Percentiles rank a stretch among this genome's conserved stretches.
Conservation (phyloP, 1,140 invertebrate genomes). For the Asbolus verrucosus region DNA sequence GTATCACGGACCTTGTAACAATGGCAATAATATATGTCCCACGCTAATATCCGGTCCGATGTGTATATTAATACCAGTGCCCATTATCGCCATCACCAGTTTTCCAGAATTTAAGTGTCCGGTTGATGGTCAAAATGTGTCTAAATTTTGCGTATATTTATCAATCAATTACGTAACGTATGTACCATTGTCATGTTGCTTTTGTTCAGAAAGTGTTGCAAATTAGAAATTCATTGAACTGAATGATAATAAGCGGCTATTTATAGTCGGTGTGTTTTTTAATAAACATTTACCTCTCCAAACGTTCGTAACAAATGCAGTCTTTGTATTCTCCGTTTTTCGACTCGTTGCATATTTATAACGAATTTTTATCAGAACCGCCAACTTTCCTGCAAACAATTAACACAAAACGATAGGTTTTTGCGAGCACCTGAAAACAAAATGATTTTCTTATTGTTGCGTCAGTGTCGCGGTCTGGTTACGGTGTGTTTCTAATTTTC, state of each 20-base stretch:
- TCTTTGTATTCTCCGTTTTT: too few relatives aligned
- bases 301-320: too few relatives aligned
- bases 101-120: too few relatives aligned
- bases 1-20: neutral
- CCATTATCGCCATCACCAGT: too few relatives aligned
- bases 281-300: too few relatives aligned
- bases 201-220: conserved; percentile 32
- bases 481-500: conserved; percentile 45
- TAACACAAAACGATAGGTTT: conserved; percentile 9
- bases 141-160: too few relatives aligned
- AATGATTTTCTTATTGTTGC: conserved; percentile 29
- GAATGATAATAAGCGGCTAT: conserved; percentile 12
- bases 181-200: conserved; percentile 11
- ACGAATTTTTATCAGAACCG: conserved; percentile 1
- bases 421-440: conserved; percentile 4
- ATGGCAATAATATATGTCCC: conserved; percentile 10
- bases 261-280: conserved; percentile 1
- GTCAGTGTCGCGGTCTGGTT: conserved; percentile 47
- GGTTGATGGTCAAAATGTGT: too few relatives aligned
- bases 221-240: conserved; percentile 37
- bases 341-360: neutral
- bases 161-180: conserved; percentile 16
- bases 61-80: neutral
- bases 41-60: conserved; percentile 14
- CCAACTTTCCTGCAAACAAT: conserved; percentile 21